Evolutionary conservation across 1,140 invertebrate species (phyloP), one percentile per base, ranked within the genome.

Genomic region (Macrostomum lignano): DNA sequence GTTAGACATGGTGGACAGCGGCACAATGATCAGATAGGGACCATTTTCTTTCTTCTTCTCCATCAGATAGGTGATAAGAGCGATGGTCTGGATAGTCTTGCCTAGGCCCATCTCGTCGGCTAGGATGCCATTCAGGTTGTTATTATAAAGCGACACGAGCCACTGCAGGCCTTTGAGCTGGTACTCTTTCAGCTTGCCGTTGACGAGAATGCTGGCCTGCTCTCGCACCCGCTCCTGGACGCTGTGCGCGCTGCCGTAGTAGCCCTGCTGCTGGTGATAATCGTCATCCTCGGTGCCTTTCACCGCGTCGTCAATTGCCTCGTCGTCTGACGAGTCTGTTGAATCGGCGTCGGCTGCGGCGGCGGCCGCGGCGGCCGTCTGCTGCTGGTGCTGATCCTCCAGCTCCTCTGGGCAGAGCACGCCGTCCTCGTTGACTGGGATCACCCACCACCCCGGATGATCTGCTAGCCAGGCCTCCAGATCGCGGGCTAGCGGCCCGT

Each of bases 141-240:
- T 96, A 53, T 96, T 96, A 51, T 86, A 94, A 7, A 96, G 52
- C 0, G 86, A 94, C 0, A 96, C 86, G 39, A 96, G 62, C 88
- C 88, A 96, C 59, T 96, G 86, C 28, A 96, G 60, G 44, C 86
- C 86, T 66, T 82, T 82, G 23, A 88, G 51, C 50, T 64, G 62
- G 55, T 91, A 91, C 60, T 86, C 79, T 55, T 91, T 91, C 1
- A 93, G 60, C 43, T 70, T 68, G 35, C 82, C 82, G 58, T 86
- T 84, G 17, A 88, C 72, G 65, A 93, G 64, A 42, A 91, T 78
- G 17, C 67, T 68, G 21, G 81, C 71, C 62, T 94, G 84, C 57
- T 86, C 78, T 7, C 66, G 71, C n/a, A 93, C 73, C 37, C 69
- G 69, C 60, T 93, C 84, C 43, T 74, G 70, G 37, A 88, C 71